These are phyloP conservation scores for Steinernema feltiae DNA, from an alignment of 1,140 invertebrate genomes.

Conservation along the genomic window DNA sequence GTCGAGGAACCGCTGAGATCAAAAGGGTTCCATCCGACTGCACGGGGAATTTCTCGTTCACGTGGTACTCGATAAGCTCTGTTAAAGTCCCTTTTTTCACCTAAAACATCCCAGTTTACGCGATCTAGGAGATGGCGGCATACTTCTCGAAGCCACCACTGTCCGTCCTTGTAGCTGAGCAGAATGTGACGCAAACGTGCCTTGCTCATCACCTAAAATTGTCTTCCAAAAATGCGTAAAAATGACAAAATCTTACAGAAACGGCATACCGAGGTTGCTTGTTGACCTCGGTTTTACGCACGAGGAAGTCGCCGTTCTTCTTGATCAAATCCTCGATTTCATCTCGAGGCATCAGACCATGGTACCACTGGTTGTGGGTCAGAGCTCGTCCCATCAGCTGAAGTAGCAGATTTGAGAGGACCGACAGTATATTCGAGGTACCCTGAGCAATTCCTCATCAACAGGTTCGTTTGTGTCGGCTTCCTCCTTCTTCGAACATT, in stretches of 20 bases:
- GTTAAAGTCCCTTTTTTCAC: slow-evolving; percentile 22
- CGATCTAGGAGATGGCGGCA: not conserved
- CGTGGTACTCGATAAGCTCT: slow-evolving; percentile 21
- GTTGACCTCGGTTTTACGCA: slow-evolving; percentile 85
- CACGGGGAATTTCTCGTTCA: slow-evolving; percentile 25
- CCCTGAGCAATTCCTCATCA: not conserved
- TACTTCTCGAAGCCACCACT: slow-evolving; percentile 22
- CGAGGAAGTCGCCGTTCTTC: slow-evolving; percentile 85
- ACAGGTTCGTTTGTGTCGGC: not conserved
- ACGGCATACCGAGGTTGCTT: slow-evolving; percentile 71
- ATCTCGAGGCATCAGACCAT: slow-evolving; percentile 86
- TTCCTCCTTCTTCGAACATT: not conserved
- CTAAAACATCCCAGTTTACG: not conserved
- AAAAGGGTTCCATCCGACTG: slow-evolving; percentile 34
- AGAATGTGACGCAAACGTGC: slow-evolving; percentile 66
- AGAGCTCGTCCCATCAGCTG: not conserved
- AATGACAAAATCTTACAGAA: no score
- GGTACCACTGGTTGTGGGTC: slow-evolving; percentile 70
- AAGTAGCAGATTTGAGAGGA: not conserved
- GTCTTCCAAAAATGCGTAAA: no score
- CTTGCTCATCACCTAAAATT: slow-evolving; percentile 30
- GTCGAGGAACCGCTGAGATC: slow-evolving; percentile 28
- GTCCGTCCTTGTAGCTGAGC: slow-evolving; percentile 58
- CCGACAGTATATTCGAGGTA: not conserved
- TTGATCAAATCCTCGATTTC: slow-evolving; percentile 83